Evolutionary conservation across 2,888 invertebrate species (phyloP), one percentile per base, ranked within the genome.

Genomic region (Cartodere bifasciata): DNA sequence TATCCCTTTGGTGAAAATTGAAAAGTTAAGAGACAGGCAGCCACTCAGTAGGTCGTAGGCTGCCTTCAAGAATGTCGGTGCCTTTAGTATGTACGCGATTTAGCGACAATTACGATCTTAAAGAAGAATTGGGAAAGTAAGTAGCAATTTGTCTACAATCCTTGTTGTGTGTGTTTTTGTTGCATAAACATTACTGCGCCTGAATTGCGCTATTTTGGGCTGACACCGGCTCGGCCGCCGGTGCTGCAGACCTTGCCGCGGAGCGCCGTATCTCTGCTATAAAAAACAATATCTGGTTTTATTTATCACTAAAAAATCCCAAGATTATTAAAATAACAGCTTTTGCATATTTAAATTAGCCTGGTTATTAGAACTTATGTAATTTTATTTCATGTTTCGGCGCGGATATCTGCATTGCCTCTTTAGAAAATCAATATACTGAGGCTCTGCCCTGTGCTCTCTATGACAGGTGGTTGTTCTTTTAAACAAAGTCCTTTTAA

Each of bases 41-140:
- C 43, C 36, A 41, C 42, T 48, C 50, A 51, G 53, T 53, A 52
- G 50, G 49, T 50, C 49, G 47, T 52, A 49, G 49, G 49, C 49
- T 45, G 44, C 50, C 45, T 44, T 50, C 46, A 50, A 53, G 65
- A 66, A 86, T 87, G 86, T 79, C 86, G 68, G 81, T 81, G 64
- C 83, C 82, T 62, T 76, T 80, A 64, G 79, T 84, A 67, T 86
- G 88, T 70, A 94, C 92, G 62, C 86, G 94, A 62, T 97, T 97
- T 71, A 94, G 90, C 67, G 97, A 98, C 70, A 94, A 95, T 69
- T 98, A 98, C 68, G 97, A 98, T 59, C 79, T 98, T 52, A 97
- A 97, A 70, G 97, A 98, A 71, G 97, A 98, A 73, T 75, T 98
- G 61, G 97, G 97, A 66, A 97, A 97, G 88, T 90, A 72, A 80